Evolutionary conservation across 2,113 vertebrate genomes (phyloP).

Genomic region (Xyrauchen texanus): DNA sequence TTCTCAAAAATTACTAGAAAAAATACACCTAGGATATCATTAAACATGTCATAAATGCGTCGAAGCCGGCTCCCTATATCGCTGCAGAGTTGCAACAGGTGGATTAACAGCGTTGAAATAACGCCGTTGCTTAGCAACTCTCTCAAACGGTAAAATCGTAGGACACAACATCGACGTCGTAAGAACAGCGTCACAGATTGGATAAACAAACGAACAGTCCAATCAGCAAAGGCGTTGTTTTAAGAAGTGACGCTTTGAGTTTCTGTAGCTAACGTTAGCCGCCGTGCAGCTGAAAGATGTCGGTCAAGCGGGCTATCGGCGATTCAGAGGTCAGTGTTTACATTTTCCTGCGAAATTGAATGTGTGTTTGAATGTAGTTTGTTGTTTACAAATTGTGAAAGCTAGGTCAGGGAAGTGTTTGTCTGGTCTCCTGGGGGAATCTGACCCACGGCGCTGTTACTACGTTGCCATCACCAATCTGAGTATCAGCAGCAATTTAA

Average conservation of each 20-base stretch:
- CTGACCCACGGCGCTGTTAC: slow-evolving; percentile 6
- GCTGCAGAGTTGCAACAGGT: background rate
- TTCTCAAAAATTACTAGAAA: too few species aligned
- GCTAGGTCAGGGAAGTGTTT: background rate
- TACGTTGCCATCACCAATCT: slow-evolving; percentile 16
- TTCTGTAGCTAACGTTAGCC: slow-evolving; percentile 34
- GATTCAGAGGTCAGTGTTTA: slow-evolving; percentile 63
- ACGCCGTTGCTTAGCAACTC: slow-evolving; percentile 68
- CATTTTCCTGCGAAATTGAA: background rate
- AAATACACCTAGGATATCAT: too few species aligned
- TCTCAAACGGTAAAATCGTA: background rate
- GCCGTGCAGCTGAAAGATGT: slow-evolving; percentile 65
- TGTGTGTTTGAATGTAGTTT: background rate
- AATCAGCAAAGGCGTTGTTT: slow-evolving; percentile 64
- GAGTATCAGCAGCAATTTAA: background rate
- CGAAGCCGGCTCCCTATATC: background rate
- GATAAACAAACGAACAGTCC: background rate
- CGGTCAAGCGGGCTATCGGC: slow-evolving; percentile 66
- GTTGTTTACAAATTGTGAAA: background rate
- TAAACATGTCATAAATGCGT: background rate
- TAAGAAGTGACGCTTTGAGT: background rate
- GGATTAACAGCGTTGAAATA: background rate
- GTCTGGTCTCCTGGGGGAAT: background rate
- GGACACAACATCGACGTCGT: background rate
- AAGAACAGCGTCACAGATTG: slow-evolving; percentile 63